Evolutionary conservation across 2,797 vertebrate genomes (phyloP).

Genomic region (Rhinatrema bivittatum): DNA sequence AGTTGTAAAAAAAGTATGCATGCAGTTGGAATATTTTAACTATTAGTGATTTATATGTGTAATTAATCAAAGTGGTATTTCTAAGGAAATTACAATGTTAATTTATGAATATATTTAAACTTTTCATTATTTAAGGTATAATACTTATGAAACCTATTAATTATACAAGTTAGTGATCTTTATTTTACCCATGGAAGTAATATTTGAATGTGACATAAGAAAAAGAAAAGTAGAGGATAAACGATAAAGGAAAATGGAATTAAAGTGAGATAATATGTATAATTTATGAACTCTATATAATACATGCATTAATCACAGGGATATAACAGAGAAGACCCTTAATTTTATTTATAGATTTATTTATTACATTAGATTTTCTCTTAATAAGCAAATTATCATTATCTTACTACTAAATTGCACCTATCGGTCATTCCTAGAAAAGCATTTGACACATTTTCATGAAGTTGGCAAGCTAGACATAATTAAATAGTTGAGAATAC

Average conservation of each 20-base stretch:
- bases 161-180: constrained; percentile 19
- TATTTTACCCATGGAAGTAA: constrained; percentile 34
- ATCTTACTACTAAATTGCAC: constrained; percentile 43
- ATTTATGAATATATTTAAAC: too few relatives aligned
- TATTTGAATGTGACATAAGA: constrained; percentile 31
- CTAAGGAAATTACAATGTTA: constrained; percentile 17
- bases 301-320: constrained; percentile 36
- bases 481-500: too few relatives aligned
- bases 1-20: not conserved
- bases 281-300: constrained; percentile 49
- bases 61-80: constrained; percentile 6
- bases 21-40: not conserved
- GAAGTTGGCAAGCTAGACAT: constrained; percentile 23
- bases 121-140: too few relatives aligned
- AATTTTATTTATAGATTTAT: constrained; percentile 54
- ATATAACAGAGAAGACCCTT: constrained; percentile 33
- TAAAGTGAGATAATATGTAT: too few relatives aligned
- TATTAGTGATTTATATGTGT: not conserved
- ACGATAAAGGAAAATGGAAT: constrained; percentile 15
- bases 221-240: constrained; percentile 29
- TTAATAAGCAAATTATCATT: constrained; percentile 53
- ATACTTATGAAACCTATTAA: constrained; percentile 17
- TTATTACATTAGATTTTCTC: constrained; percentile 45
- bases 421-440: constrained; percentile 41
- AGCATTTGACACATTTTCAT: constrained; percentile 24